phyloP scores from a whole-genome alignment of 1,140 invertebrate species.

The Dendroctonus ponderosae region DNA sequence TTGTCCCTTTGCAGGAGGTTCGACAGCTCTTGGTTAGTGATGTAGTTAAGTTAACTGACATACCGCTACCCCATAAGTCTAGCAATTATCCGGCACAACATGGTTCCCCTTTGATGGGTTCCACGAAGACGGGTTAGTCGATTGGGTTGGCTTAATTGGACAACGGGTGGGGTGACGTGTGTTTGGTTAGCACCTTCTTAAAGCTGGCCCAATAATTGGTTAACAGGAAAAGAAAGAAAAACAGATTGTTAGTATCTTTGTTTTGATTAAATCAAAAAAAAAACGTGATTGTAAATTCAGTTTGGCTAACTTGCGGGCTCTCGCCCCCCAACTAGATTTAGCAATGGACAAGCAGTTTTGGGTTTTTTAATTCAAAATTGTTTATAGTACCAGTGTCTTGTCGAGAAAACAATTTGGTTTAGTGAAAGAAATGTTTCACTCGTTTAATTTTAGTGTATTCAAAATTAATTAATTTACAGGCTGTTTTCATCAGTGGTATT shows the following conservation, averaged over 20 bases:
- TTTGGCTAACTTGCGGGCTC: slow-evolving; percentile 14
- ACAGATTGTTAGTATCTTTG: slow-evolving; percentile 61
- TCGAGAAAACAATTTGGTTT: slow-evolving; percentile 15
- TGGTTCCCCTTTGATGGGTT: slow-evolving; percentile 29
- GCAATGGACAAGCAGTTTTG: slow-evolving; percentile 16
- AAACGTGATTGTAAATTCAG: slow-evolving; percentile 26
- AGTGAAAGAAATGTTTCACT: slow-evolving; percentile 11
- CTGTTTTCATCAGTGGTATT: no score
- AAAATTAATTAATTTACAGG: neutral
- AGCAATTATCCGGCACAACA: slow-evolving; percentile 26
- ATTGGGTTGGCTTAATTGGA: slow-evolving; percentile 23
- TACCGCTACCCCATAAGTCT: slow-evolving; percentile 40
- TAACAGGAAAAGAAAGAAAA: slow-evolving; percentile 63
- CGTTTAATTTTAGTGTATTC: neutral
- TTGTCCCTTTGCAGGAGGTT: neutral
- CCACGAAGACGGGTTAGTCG: slow-evolving; percentile 24
- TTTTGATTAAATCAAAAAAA: slow-evolving; percentile 13
- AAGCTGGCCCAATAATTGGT: slow-evolving; percentile 58
- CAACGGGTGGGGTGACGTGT: slow-evolving; percentile 32
- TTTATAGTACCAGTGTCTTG: no score
- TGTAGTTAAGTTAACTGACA: slow-evolving; percentile 38
- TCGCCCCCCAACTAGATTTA: slow-evolving; percentile 10
- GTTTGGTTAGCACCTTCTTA: slow-evolving; percentile 48
- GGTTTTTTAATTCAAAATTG: neutral
- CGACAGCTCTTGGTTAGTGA: slow-evolving; percentile 23